These are phyloP conservation scores for Balaenoptera acutorostrata DNA, from an alignment of 2,113 vertebrate genomes.

Conservation along the genomic window DNA sequence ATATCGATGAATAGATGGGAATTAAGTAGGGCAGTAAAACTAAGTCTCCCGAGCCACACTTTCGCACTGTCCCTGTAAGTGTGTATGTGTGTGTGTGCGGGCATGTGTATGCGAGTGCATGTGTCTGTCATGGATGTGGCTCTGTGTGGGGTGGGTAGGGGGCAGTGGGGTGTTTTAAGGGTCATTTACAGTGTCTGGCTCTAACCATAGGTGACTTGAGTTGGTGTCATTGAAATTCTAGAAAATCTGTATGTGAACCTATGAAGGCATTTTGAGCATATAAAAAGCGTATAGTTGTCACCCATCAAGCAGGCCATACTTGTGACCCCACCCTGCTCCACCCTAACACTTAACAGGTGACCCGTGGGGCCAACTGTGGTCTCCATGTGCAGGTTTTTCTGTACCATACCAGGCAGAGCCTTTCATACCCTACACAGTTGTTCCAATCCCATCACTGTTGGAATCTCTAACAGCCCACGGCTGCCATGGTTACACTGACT, in stretches of 20 bases:
- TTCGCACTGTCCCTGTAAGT: neutral
- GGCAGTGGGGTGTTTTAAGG: neutral
- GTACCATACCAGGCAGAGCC: neutral
- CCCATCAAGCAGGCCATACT: neutral
- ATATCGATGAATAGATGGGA: neutral
- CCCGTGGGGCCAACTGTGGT: neutral
- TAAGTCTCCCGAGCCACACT: neutral
- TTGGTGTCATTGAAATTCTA: neutral
- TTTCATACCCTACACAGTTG: neutral
- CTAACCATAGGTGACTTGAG: neutral
- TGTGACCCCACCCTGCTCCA: neutral
- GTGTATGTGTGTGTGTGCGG: neutral
- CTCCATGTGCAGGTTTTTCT: neutral
- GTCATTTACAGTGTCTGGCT: neutral
- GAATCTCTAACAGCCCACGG: neutral
- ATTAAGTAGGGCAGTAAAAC: neutral
- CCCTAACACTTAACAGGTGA: neutral
- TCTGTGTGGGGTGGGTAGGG: neutral
- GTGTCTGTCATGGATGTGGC: neutral
- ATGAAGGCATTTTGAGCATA: neutral
- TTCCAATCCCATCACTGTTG: neutral
- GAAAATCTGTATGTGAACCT: neutral
- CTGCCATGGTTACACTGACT: neutral
- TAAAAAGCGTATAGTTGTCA: neutral
- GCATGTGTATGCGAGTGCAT: neutral